Conservation (phyloP, 2,797 vertebrate genomes). For the Steatocranus sp. region DNA sequence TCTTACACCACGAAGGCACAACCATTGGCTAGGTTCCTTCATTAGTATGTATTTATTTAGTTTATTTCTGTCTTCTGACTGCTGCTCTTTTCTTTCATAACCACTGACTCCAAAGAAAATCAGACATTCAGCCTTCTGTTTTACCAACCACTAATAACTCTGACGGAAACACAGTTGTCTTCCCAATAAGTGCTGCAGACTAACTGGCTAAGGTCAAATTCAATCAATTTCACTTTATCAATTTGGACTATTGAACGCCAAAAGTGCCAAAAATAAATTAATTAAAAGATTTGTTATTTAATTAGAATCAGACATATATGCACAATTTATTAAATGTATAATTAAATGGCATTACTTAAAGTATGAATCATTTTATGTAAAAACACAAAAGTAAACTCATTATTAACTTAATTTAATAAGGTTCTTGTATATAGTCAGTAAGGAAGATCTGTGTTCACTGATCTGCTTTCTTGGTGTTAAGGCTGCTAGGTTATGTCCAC, state of each 20-base stretch:
- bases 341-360: background rate
- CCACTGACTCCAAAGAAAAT: background rate
- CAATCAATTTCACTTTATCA: background rate
- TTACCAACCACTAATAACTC: background rate
- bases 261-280: background rate
- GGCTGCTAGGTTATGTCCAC: background rate
- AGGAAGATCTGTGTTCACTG: background rate
- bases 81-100: background rate
- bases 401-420: background rate
- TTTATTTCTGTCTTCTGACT: background rate
- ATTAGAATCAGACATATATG: background rate
- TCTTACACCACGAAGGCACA: background rate
- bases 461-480: background rate
- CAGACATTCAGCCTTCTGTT: background rate
- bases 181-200: background rate
- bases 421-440: background rate
- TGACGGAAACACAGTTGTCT: background rate
- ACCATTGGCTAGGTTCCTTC: background rate
- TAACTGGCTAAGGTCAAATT: background rate
- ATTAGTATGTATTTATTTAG: background rate
- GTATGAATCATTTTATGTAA: background rate
- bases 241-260: fast-evolving
- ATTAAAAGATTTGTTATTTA: background rate
- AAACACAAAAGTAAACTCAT: background rate
- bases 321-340: background rate